Evolutionary conservation across 2,797 vertebrate genomes (phyloP).

Genomic region (Pelochelys cantorii): DNA sequence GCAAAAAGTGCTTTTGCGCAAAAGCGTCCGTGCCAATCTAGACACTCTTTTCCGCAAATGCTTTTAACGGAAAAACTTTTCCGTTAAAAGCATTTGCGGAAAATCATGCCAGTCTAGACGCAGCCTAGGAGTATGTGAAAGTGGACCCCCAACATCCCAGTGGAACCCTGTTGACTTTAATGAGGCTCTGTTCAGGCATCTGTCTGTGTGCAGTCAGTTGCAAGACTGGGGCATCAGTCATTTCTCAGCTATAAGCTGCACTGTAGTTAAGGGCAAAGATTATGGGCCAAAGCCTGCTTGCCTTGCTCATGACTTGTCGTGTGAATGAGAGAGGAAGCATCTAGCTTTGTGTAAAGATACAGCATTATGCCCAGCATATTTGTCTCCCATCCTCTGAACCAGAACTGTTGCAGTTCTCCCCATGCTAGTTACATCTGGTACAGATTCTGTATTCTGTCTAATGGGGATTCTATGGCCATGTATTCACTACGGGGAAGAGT

Average conservation of each 20-base stretch:
- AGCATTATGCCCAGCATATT: not conserved
- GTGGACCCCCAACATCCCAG: not conserved
- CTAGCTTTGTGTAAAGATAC: not conserved
- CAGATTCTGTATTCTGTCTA: not conserved
- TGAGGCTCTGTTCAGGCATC: not conserved
- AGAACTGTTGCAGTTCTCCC: not conserved
- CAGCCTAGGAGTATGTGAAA: accelerated
- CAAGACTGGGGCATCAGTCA: not conserved
- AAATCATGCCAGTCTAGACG: too few species aligned
- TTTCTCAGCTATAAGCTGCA: not conserved
- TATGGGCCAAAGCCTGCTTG: not conserved
- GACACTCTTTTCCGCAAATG: too few species aligned
- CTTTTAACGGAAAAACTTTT: too few species aligned
- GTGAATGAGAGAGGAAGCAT: not conserved
- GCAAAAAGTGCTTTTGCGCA: too few species aligned
- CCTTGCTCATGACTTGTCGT: not conserved
- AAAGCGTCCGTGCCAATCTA: too few species aligned
- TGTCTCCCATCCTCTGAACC: not conserved
- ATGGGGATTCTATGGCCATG: not conserved
- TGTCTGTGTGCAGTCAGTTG: not conserved
- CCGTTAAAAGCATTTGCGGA: too few species aligned
- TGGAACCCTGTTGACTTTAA: not conserved
- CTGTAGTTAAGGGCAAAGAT: not conserved
- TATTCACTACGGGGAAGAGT: too few species aligned
- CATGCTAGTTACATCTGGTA: not conserved